A percentile compares a stretch with the other conserved stretches of the same genome.
phyloP scores from a whole-genome alignment of 2,888 invertebrate species.

The Labia minor region DNA sequence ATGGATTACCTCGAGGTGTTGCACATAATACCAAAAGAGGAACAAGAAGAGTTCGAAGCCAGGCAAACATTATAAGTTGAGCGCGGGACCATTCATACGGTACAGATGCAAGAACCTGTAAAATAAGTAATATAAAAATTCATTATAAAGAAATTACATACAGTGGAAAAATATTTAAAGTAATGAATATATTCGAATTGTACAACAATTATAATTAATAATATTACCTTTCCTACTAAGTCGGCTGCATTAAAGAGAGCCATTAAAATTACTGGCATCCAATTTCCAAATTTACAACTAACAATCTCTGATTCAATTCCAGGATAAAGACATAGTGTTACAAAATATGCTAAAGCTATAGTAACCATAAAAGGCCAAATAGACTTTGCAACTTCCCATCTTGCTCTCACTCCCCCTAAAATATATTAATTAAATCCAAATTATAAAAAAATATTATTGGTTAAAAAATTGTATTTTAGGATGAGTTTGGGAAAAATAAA shows the following conservation, averaged over 20 bases:
- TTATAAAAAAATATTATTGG: no score
- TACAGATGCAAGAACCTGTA: constrained; percentile 62
- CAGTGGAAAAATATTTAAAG: not conserved
- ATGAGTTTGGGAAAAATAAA: not conserved
- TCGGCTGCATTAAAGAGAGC: constrained; percentile 79
- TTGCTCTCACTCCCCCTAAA: constrained; percentile 56
- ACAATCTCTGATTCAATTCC: constrained; percentile 82
- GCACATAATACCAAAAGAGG: constrained; percentile 74
- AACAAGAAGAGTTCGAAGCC: constrained; percentile 60
- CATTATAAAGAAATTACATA: not conserved
- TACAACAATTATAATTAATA: not conserved
- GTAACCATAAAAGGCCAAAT: constrained; percentile 87
- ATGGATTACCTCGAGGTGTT: constrained; percentile 62
- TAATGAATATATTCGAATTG: not conserved
- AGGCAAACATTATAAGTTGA: constrained; percentile 63
- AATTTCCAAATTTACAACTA: constrained; percentile 68
- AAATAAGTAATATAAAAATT: not conserved
- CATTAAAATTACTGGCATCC: constrained; percentile 90
- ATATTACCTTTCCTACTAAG: constrained; percentile 64
- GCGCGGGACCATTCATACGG: constrained; percentile 75
- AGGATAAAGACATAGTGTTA: constrained; percentile 79
- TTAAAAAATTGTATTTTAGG: not conserved
- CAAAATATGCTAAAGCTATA: constrained; percentile 78
- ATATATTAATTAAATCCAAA: constrained; percentile 24
- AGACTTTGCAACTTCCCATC: constrained; percentile 70